A percentile compares a stretch with the other conserved stretches of the same genome.
phyloP scores from a whole-genome alignment of 2,113 vertebrate species.

The Salminus brasiliensis region DNA sequence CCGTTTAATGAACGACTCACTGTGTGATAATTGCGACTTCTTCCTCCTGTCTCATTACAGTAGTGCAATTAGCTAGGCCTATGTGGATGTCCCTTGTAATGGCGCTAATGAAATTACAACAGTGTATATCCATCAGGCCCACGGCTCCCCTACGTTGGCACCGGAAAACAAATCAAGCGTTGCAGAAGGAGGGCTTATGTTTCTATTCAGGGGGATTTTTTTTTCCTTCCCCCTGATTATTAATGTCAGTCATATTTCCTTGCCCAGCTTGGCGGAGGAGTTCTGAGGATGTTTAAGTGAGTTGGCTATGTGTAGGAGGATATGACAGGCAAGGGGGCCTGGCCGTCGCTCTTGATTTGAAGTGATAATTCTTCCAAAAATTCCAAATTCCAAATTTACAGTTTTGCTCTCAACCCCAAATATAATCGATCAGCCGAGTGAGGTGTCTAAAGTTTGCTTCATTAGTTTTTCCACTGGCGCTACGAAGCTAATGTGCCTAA shows the following conservation, averaged over 20 bases:
- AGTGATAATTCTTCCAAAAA: neutral
- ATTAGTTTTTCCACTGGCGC: neutral
- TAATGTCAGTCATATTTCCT: constrained; percentile 22
- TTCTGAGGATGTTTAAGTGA: constrained; percentile 37
- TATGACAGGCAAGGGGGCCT: constrained; percentile 19
- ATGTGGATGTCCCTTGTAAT: constrained; percentile 8
- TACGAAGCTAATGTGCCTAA: neutral
- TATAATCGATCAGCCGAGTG: neutral
- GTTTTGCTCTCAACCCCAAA: neutral
- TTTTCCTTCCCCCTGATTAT: constrained; percentile 18
- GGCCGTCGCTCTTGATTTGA: neutral
- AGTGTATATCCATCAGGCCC: neutral
- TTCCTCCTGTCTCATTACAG: constrained; percentile 4
- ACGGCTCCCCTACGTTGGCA: neutral
- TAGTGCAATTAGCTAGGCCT: neutral
- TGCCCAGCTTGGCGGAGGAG: constrained; percentile 43
- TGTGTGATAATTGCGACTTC: neutral
- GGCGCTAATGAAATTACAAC: constrained; percentile 27
- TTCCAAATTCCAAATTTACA: neutral
- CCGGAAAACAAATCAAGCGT: constrained; percentile 27
- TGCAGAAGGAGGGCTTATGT: neutral
- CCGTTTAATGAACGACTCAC: neutral
- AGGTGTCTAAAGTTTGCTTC: neutral
- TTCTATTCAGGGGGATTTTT: neutral
- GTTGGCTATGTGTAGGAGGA: constrained; percentile 49